Percentiles rank a stretch among this genome's conserved stretches.
phyloP scores from a whole-genome alignment of 2,888 invertebrate genomes.

The Yponomeuta sedellus region DNA sequence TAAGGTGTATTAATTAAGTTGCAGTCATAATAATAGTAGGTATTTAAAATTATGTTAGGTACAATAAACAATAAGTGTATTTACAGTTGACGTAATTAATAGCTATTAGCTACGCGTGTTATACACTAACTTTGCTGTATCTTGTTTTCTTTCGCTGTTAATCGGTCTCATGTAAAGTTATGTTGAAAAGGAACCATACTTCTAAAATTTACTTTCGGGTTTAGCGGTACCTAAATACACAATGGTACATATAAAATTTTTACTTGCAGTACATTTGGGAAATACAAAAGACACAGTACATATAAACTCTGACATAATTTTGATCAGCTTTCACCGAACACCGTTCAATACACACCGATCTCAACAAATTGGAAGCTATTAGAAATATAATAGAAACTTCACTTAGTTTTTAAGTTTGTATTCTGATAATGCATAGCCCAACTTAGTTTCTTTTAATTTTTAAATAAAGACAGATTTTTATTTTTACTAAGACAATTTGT shows the following conservation, averaged over 20 bases:
- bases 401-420: constrained; percentile 35
- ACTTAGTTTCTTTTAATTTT: constrained; percentile 43
- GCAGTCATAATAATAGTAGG: constrained; percentile 68
- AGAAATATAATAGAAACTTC: constrained; percentile 46
- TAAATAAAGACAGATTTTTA: constrained; percentile 63
- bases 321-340: constrained; percentile 15
- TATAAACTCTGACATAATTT: not conserved
- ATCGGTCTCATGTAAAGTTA: not conserved
- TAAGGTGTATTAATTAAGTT: constrained; percentile 54
- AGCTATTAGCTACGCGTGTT: constrained; percentile 13
- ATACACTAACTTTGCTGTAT: not conserved
- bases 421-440: constrained; percentile 53
- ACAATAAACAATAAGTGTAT: constrained; percentile 36
- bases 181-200: not conserved
- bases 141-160: constrained; percentile 1
- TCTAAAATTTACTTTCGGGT: not conserved
- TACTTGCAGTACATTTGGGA: not conserved
- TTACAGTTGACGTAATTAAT: constrained; percentile 7
- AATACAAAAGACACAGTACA: constrained; percentile 11
- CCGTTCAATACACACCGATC: constrained; percentile 51
- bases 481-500: constrained; percentile 56
- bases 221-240: not conserved
- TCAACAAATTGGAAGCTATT: constrained; percentile 74
- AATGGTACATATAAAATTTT: not conserved
- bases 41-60: constrained; percentile 68